Base-by-base conservation (phyloP, 1,140 invertebrate species). In the Drosophila ironensis region DNA sequence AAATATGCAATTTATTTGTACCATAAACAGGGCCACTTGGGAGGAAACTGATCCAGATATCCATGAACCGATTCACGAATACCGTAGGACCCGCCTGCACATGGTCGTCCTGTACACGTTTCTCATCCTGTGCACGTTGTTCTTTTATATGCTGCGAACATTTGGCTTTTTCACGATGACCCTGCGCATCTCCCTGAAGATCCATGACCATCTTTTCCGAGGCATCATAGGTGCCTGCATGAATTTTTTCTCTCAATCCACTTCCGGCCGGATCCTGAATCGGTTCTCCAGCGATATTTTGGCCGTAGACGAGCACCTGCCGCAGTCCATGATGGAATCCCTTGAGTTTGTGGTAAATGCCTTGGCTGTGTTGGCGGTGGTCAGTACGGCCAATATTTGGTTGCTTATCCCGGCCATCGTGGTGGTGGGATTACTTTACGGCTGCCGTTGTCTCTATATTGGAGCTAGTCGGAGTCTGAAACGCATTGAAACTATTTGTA, bases 181-280 rank as follows among this genome's bases (percentile, higher is more conserved):
- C 48, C 94, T 97, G 91, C 91, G 92, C 25, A 94, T 96, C 3
- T 97, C 97, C 0, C 93, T 94, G 41, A 93, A 91, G 12, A 90
- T 97, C 1, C 97, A 98, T 80, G 95, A 98, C 77, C 91, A 89
- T 4, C 97, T 98, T 94, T 98, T 98, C 80, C 89, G 91, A 7
- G 94, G 94, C 41, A 93, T 98, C 1, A 93, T 97, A 17, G 92
- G 94, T 4, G 94, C 96, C 0, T 95, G 94, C 0, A 97, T 98
- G 92, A 91, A 93, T 4, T 98, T 98, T 90, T 98, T 98, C 90
- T 97, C 97, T 69, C 94, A 93, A 5, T 98, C 98, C 89, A 94
- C 96, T 3, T 91, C 92, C 60, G 95, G 95, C 4, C 91, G 96
- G 3, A 95, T 97, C 45, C 90, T 97, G 8, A 97, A 97, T 88